Evolutionary conservation across 2,797 vertebrate species (phyloP).

Genomic region (Babyrousa celebensis): DNA sequence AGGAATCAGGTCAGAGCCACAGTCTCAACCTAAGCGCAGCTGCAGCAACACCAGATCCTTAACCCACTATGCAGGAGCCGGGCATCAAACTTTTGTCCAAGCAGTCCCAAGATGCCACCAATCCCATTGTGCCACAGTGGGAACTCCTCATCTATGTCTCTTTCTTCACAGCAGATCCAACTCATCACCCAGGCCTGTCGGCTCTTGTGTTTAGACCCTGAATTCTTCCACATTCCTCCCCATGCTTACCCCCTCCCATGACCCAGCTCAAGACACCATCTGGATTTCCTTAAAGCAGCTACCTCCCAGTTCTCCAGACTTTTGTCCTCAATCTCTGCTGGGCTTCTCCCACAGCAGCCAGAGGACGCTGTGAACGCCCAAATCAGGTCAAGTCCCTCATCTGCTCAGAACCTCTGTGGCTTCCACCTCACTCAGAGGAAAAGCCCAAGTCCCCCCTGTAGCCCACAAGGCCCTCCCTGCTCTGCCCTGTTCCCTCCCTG

Average conservation of each 20-base stretch:
- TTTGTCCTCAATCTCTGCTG: neutral
- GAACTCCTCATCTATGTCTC: neutral
- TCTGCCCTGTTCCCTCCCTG: neutral
- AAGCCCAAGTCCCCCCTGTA: neutral
- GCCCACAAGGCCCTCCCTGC: neutral
- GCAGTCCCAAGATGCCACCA: too few species aligned
- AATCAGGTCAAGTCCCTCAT: neutral
- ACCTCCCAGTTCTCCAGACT: neutral
- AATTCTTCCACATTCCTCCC: neutral
- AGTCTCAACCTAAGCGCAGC: too few species aligned
- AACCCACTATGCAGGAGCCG: too few species aligned
- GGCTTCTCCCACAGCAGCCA: neutral
- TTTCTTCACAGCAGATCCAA: neutral
- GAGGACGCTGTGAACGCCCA: neutral
- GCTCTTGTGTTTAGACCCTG: constrained; percentile 36
- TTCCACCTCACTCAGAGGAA: neutral
- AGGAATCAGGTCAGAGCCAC: too few species aligned
- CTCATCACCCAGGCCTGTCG: neutral
- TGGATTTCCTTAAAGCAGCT: constrained; percentile 2
- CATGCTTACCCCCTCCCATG: neutral
- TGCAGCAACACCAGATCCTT: too few species aligned
- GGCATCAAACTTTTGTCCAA: too few species aligned
- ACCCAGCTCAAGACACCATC: neutral
- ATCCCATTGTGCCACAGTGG: too few species aligned
- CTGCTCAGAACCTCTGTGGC: neutral